Evolutionary conservation across 2,797 vertebrate species (phyloP).

Genomic region (Tapera naevia): DNA sequence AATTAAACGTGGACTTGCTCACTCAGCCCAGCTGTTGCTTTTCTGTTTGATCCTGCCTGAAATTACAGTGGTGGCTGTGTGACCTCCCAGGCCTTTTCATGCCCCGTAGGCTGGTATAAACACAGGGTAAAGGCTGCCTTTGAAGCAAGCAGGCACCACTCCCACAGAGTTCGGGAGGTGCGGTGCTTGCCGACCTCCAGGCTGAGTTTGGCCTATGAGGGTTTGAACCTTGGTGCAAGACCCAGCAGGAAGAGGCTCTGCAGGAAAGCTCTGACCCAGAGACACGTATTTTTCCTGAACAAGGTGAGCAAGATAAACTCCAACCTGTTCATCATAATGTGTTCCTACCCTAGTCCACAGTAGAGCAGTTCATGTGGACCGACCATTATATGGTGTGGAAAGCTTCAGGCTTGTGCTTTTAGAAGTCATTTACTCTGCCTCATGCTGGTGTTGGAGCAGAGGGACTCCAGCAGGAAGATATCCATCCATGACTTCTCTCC

Average conservation of each 20-base stretch:
- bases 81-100: constrained; percentile 37
- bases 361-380: neutral
- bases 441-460: neutral
- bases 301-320: neutral
- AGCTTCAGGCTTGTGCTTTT: neutral
- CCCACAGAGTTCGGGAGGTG: neutral
- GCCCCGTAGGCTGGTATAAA: constrained; percentile 30
- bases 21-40: constrained; percentile 31
- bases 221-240: neutral
- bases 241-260: neutral
- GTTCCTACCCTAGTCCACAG: neutral
- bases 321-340: neutral
- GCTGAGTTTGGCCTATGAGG: neutral
- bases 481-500: neutral
- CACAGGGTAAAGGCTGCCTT: neutral
- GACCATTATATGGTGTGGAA: neutral
- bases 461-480: neutral
- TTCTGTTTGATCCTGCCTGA: constrained; percentile 52
- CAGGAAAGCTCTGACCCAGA: neutral
- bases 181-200: accelerated
- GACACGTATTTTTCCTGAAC: neutral
- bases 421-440: neutral
- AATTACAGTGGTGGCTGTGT: constrained; percentile 43
- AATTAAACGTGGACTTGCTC: constrained; percentile 52
- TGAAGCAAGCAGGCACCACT: neutral